A percentile compares a stretch with the other conserved stretches of the same genome.
These are phyloP conservation scores for Ips nitidus DNA, from an alignment of 1,140 invertebrate genomes.

Conservation along the genomic window DNA sequence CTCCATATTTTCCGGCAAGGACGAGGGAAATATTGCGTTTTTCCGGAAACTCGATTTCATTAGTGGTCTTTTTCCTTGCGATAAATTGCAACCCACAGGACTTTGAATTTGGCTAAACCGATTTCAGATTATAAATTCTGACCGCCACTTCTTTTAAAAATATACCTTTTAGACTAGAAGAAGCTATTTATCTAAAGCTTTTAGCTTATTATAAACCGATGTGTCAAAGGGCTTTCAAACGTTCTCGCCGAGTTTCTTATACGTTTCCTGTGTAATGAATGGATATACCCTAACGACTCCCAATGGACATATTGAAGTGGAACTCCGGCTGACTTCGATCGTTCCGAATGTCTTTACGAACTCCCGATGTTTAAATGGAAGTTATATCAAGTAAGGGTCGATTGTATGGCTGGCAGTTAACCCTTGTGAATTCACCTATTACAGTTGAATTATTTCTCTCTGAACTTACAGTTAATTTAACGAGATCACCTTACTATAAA, in stretches of 20 bases:
- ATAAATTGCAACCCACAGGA: neutral
- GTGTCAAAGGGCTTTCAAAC: conserved; percentile 28
- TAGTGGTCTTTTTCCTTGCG: neutral
- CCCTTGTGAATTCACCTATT: neutral
- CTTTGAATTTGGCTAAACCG: neutral
- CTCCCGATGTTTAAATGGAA: conserved; percentile 1
- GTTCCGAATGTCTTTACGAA: conserved; percentile 17
- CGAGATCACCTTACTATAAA: too few species aligned
- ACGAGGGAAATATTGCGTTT: neutral
- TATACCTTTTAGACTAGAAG: too few species aligned
- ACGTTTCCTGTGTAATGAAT: conserved; percentile 30
- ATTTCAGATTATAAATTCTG: too few species aligned
- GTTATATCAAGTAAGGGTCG: neutral
- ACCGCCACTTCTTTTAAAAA: too few species aligned
- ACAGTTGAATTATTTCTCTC: too few species aligned
- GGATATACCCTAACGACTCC: conserved; percentile 31
- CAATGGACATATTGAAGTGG: conserved; percentile 31
- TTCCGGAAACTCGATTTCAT: neutral
- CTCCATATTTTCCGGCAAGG: neutral
- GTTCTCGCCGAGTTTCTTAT: conserved; percentile 18
- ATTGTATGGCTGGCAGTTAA: neutral
- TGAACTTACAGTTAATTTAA: too few species aligned
- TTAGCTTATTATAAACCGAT: conserved; percentile 31
- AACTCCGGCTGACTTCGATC: conserved; percentile 25
- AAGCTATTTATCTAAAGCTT: conserved; percentile 22